A percentile compares a stretch with the other conserved stretches of the same genome.
Conservation (phyloP, 2,888 invertebrate species). For the Pycnomerus fuliginosus region DNA sequence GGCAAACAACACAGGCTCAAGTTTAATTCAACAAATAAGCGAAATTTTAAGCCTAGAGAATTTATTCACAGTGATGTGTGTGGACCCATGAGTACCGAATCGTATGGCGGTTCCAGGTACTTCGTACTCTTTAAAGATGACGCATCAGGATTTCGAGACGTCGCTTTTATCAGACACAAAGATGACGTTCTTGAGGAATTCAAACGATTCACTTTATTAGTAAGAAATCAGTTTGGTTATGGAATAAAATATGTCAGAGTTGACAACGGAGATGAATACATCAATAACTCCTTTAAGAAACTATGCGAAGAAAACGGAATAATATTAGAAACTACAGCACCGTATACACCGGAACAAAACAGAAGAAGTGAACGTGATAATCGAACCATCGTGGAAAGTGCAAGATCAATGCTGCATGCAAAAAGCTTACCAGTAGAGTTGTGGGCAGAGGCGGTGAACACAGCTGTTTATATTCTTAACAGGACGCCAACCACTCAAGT, state of each 20-base stretch:
- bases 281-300: constrained; percentile 3
- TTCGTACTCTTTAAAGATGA: constrained; percentile 28
- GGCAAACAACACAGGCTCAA: constrained; percentile 27
- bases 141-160: constrained; percentile 17
- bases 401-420: constrained; percentile 38
- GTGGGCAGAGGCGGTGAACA: constrained; percentile 46
- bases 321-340: constrained; percentile 31
- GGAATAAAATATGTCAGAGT: not conserved
- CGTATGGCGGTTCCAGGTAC: constrained; percentile 21
- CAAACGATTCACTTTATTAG: constrained; percentile 2
- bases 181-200: constrained; percentile 18
- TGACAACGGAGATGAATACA: constrained; percentile 21
- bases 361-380: constrained; percentile 39
- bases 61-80: constrained; percentile 24
- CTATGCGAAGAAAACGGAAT: constrained; percentile 31
- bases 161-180: constrained; percentile 26
- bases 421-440: constrained; percentile 32
- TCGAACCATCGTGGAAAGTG: constrained; percentile 41
- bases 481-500: constrained; percentile 24
- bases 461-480: constrained; percentile 34
- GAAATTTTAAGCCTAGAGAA: constrained; percentile 13
- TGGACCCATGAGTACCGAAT: constrained; percentile 17
- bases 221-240: constrained; percentile 6
- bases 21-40: constrained; percentile 7
- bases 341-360: constrained; percentile 39